These are phyloP conservation scores for Galago senegalensis DNA, from an alignment of 2,797 vertebrate species.

Conservation along the genomic window DNA sequence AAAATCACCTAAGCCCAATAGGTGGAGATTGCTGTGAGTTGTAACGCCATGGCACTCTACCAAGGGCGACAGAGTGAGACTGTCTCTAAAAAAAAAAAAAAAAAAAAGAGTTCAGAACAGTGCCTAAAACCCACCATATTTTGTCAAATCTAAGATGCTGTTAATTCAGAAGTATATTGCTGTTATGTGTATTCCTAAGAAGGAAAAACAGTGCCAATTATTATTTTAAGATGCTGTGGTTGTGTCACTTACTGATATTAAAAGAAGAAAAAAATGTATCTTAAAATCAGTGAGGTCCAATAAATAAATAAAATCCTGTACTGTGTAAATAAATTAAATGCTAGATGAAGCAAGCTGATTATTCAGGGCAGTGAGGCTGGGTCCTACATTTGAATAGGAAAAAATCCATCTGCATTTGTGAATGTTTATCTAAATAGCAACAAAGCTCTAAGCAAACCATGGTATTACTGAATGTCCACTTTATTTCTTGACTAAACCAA, in stretches of 20 bases:
- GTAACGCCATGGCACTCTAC: too few relatives aligned
- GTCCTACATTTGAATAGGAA: neutral
- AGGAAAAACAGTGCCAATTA: conserved; percentile 35
- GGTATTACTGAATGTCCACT: neutral
- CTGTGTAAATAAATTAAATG: conserved; percentile 42
- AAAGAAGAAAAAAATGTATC: conserved; percentile 11
- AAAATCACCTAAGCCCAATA: too few relatives aligned
- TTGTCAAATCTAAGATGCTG: neutral
- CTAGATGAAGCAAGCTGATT: neutral
- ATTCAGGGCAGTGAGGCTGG: neutral
- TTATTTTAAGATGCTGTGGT: neutral
- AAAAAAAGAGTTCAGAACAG: neutral
- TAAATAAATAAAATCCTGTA: neutral
- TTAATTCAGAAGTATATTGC: neutral
- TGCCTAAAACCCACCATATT: neutral
- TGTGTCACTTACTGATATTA: conserved; percentile 2
- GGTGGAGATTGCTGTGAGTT: too few relatives aligned
- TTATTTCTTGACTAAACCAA: neutral
- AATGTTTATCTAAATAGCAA: conserved; percentile 23
- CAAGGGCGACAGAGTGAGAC: too few relatives aligned
- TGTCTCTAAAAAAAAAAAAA: too few relatives aligned
- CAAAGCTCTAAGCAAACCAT: neutral
- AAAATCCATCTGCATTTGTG: neutral
- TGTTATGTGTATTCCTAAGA: conserved; percentile 2
- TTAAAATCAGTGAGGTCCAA: conserved; percentile 9